phyloP scores from a whole-genome alignment of 1,140 invertebrate species.

The Temnothorax nylanderi region DNA sequence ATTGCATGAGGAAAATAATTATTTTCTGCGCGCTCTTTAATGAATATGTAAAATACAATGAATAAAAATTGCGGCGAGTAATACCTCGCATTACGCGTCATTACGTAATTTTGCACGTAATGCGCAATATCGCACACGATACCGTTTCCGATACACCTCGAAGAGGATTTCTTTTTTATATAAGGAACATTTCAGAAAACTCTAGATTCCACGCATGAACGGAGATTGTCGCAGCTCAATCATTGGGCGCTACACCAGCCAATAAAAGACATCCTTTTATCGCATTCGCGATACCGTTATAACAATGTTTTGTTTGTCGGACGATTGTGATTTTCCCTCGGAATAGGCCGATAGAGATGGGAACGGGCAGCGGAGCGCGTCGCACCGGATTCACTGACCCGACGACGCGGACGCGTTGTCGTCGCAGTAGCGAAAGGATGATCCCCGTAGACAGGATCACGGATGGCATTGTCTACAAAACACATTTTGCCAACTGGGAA shows the following conservation, averaged over 20 bases:
- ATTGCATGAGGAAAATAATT: constrained; percentile 21
- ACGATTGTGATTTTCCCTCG: constrained; percentile 44
- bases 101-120: neutral
- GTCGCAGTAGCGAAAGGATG: constrained; percentile 59
- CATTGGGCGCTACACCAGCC: neutral
- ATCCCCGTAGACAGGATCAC: constrained; percentile 68
- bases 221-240: neutral
- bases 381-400: constrained; percentile 41
- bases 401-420: constrained; percentile 58
- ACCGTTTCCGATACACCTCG: neutral
- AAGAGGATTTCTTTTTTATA: neutral
- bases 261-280: constrained; percentile 51
- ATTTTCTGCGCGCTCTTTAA: neutral
- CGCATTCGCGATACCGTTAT: constrained; percentile 15
- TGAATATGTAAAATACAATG: constrained; percentile 13
- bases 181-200: neutral
- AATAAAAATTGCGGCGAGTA: constrained; percentile 24
- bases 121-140: neutral
- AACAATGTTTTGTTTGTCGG: constrained; percentile 32
- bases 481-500: constrained; percentile 48
- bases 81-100: neutral
- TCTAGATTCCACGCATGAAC: neutral
- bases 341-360: constrained; percentile 50
- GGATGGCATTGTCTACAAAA: constrained; percentile 62
- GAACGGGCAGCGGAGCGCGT: constrained; percentile 58